Evolutionary conservation across 2,797 vertebrate species (phyloP).

Genomic region (Selene dorsalis): DNA sequence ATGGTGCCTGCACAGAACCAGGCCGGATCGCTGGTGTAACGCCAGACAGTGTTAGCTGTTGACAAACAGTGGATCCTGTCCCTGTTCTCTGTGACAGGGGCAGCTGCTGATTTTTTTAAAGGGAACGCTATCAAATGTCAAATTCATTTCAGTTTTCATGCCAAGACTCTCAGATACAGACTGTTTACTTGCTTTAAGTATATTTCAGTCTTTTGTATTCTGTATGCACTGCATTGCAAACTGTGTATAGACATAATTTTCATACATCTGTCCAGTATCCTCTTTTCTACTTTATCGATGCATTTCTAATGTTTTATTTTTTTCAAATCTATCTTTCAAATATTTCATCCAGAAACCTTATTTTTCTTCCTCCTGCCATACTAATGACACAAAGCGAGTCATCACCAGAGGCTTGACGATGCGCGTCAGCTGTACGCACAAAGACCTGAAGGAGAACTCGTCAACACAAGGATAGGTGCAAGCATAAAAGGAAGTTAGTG

Average conservation of each 20-base stretch:
- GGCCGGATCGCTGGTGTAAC: conserved; percentile 93
- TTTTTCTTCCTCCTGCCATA: conserved; percentile 1
- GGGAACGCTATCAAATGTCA: conserved; percentile 35
- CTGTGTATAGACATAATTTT: conserved; percentile 67
- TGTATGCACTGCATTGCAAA: conserved; percentile 61
- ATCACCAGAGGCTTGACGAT: background rate
- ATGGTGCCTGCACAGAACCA: conserved; percentile 96
- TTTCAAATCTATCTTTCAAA: conserved; percentile 29
- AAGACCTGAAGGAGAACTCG: conserved; percentile 16
- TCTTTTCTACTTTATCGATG: conserved; percentile 64
- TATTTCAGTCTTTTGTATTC: conserved; percentile 64
- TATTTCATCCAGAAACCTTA: background rate
- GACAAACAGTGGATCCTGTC: conserved; percentile 11
- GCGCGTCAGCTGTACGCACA: conserved; percentile 1
- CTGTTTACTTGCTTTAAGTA: conserved; percentile 57
- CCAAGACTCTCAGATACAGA: conserved; percentile 45
- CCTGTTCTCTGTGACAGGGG: background rate
- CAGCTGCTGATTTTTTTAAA: conserved; percentile 29
- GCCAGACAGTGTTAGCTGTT: background rate
- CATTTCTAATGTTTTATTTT: conserved; percentile 42
- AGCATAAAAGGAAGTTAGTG: conserved; percentile 11
- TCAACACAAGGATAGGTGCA: conserved; percentile 2
- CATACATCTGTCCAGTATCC: conserved; percentile 62
- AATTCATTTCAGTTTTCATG: conserved; percentile 32
- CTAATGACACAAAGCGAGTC: background rate